Evolutionary conservation across 2,888 invertebrate genomes (phyloP), one percentile per base, ranked within the genome.

Genomic region (Heliconius erato): DNA sequence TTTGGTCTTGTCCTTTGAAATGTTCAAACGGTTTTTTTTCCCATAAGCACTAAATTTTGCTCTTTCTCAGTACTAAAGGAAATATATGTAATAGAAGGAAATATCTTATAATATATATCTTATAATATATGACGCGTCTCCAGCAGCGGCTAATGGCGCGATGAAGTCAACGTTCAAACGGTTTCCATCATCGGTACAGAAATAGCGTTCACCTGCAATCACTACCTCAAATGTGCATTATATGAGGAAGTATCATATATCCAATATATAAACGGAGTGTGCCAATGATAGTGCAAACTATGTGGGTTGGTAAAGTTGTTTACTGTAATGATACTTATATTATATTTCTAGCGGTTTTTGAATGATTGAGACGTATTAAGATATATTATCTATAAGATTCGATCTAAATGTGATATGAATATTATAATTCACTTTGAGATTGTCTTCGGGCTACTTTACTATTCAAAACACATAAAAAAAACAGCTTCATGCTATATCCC

Each of bases 81-180:
- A 63, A 63, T 9, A 63, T 63, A 63, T 23, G n/a, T n/a, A 63
- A 63, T n/a, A 63, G 16, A 67, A 5, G 44, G 44, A 40, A 72
- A 40, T 49, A 72, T 49, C 5, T 44, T 63, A 76, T 76, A 76
- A 59, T 76, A n/a, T n/a, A n/a, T n/a, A n/a, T n/a, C n/a, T n/a
- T n/a, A n/a, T n/a, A n/a, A n/a, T n/a, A n/a, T n/a, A n/a, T n/a
- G 67, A 67, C 67, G 78, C 49, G 71, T 23, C n/a, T 35, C 44
- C 14, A 16, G 49, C 12, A 19, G n/a, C n/a, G n/a, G 28, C 28
- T 81, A 81, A 81, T 81, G 71, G 44, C 44, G 23, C n/a, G 77
- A 84, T 82, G 82, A 84, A 82, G 79, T 82, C 79, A 84, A 84
- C 82, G 74, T 82, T 80, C 68, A 79, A 80, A 80, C 28, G 65